A percentile compares a stretch with the other conserved stretches of the same genome.
These are phyloP conservation scores for Dinocampus coccinellae DNA, from an alignment of 2,888 invertebrate species.

Conservation along the genomic window DNA sequence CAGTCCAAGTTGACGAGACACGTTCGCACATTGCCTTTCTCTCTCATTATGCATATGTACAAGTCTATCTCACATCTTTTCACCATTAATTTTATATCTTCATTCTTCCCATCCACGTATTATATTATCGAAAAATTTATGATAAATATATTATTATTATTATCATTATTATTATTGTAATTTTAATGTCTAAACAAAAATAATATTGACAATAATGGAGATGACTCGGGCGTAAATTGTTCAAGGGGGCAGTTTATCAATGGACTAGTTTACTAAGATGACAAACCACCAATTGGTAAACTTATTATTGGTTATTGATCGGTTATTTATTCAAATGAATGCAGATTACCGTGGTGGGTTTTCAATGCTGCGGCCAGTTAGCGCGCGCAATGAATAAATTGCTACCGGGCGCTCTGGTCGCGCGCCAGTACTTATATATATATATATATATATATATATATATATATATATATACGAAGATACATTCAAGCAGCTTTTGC, in stretches of 20 bases:
- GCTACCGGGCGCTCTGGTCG: slow-evolving; percentile 63
- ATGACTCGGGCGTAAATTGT: background rate
- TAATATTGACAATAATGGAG: background rate
- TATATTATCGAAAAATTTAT: background rate
- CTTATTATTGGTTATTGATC: slow-evolving; percentile 69
- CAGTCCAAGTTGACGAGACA: slow-evolving; percentile 53
- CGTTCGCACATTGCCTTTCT: slow-evolving; percentile 43
- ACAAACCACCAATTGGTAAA: slow-evolving; percentile 66
- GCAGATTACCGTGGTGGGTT: slow-evolving; percentile 67
- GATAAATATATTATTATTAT: background rate
- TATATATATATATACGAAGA: slow-evolving; percentile 8
- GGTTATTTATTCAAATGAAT: slow-evolving; percentile 70
- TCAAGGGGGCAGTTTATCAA: slow-evolving; percentile 55
- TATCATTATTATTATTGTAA: too few relatives aligned
- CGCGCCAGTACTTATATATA: slow-evolving; percentile 40
- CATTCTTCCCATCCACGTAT: background rate
- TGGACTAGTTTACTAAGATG: slow-evolving; percentile 61
- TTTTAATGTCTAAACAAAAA: background rate
- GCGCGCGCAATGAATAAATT: slow-evolving; percentile 69
- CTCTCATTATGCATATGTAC: slow-evolving; percentile 2
- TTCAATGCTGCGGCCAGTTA: slow-evolving; percentile 67
- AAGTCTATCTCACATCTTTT: background rate
- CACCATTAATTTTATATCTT: background rate
- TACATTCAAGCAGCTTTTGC: background rate
- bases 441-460: background rate